Evolutionary conservation across 2,888 invertebrate species (phyloP), one percentile per base, ranked within the genome.

Genomic region (Sceliomorpha sp.): DNA sequence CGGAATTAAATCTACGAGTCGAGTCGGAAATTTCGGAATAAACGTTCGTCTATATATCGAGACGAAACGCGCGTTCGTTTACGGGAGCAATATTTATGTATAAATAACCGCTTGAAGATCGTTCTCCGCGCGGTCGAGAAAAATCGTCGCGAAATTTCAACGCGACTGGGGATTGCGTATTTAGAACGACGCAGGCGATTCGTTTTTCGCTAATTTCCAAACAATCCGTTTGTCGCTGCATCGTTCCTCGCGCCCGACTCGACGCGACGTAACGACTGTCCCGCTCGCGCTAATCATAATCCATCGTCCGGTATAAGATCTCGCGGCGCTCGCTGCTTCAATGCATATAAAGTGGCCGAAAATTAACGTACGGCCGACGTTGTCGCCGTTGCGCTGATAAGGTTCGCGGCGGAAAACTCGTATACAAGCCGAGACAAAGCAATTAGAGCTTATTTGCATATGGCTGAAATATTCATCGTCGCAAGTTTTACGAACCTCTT

Each of bases 271-370:
- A 39, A 39, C n/a, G 34, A 40, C 6, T 17, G 24, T 50, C n/a
- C n/a, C n/a, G 36, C 15, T 13, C 10, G 36, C 48, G 39, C 53
- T 48, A 51, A 59, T 66, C 58, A 32, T 42, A 59, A 59, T 58
- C 51, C 58, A 45, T 17, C 51, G 58, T 36, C 36, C 26, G 48
- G 15, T 32, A n/a, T n/a, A 53, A 53, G 53, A 66, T 59, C 40
- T 51, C 68, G 20, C 34, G n/a, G 60, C 36, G 34, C 8, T 39
- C 42, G 39, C n/a, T n/a, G n/a, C 53, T 40, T 53, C 56, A 58
- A 67, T 67, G 42, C 63, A 55, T 55, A 55, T 63, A 53, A 63
- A 55, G 47, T 48, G 55, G 36, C 4, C 13, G 34, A 34, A 47
- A 53, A 55, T 40, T 40, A 32, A 37, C 34, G 29, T n/a, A n/a